Evolutionary conservation across 2,797 vertebrate genomes (phyloP).

Genomic region (Cheracebus regulus): DNA sequence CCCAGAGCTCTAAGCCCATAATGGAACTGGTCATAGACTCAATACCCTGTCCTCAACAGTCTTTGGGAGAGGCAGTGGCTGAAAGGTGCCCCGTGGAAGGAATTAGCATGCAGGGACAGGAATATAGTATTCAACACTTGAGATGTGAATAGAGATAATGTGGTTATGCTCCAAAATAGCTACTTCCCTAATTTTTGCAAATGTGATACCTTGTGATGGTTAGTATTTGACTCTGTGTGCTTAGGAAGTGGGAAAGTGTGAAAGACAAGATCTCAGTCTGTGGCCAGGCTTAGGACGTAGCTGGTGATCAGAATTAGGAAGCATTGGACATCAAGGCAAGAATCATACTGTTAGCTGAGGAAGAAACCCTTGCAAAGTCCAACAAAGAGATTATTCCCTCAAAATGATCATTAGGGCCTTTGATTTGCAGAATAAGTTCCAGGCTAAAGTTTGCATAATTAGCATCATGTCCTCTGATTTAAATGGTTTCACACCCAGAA

Average conservation of each 20-base stretch:
- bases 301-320: background rate
- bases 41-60: background rate
- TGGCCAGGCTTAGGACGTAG: background rate
- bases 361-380: constrained; percentile 35
- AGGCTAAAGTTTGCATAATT: background rate
- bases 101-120: background rate
- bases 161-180: background rate
- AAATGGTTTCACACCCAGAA: background rate
- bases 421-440: constrained; percentile 27
- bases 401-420: background rate
- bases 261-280: background rate
- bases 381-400: background rate
- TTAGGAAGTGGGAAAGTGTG: constrained; percentile 21
- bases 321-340: background rate
- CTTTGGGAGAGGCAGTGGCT: background rate
- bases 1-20: background rate
- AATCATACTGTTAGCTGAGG: background rate
- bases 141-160: background rate
- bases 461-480: background rate
- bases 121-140: background rate
- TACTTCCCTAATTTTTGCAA: constrained; percentile 11
- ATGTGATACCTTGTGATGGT: background rate
- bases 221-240: constrained; percentile 16
- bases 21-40: background rate
- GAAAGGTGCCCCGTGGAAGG: background rate